These are phyloP conservation scores for Drosophila emarginata DNA, from an alignment of 2,888 invertebrate species.

Conservation along the genomic window DNA sequence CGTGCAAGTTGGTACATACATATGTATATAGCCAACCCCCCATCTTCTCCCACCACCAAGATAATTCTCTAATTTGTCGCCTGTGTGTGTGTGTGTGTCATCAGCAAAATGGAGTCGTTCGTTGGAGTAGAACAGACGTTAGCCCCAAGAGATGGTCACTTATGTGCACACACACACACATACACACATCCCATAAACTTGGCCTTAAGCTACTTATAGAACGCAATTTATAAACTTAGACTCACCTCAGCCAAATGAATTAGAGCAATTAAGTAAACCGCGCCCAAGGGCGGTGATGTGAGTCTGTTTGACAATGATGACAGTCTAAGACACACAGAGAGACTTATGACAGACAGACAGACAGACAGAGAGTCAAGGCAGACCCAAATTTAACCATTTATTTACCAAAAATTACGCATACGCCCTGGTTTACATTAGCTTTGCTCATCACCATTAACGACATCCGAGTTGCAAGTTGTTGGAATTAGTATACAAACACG, in stretches of 20 bases:
- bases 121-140: slow-evolving; percentile 21
- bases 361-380: neutral
- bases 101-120: slow-evolving; percentile 32
- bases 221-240: slow-evolving; percentile 53
- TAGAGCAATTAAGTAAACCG: slow-evolving; percentile 57
- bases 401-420: slow-evolving; percentile 33
- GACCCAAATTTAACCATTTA: slow-evolving; percentile 8
- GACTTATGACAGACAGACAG: too few relatives aligned
- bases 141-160: slow-evolving; percentile 33
- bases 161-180: slow-evolving; percentile 11
- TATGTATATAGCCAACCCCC: too few relatives aligned
- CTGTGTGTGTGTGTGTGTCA: slow-evolving; percentile 43
- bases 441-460: slow-evolving; percentile 1
- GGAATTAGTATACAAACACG: too few relatives aligned
- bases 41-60: too few relatives aligned
- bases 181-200: neutral
- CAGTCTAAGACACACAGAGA: slow-evolving; percentile 3
- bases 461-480: neutral
- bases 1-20: slow-evolving; percentile 42
- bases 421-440: neutral
- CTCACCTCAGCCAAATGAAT: slow-evolving; percentile 70
- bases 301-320: neutral
- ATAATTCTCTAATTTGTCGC: too few relatives aligned
- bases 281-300: slow-evolving; percentile 24
- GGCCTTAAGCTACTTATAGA: slow-evolving; percentile 35